These are phyloP conservation scores for Sabellastarte sp. DNA, from an alignment of 2,888 invertebrate genomes.

Conservation along the genomic window DNA sequence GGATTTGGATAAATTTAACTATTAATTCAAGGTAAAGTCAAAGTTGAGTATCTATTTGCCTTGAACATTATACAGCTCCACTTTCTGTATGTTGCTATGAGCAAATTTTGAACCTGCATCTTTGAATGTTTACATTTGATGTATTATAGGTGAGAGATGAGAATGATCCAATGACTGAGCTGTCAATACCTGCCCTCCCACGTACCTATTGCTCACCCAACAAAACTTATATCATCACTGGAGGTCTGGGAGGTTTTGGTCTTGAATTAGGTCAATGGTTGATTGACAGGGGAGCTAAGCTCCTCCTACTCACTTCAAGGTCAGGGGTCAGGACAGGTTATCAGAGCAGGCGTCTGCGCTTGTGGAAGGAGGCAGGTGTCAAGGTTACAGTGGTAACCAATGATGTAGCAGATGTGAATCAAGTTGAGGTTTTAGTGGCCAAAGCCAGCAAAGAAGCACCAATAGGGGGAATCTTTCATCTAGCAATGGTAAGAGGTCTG, in stretches of 20 bases:
- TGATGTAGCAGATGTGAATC: constrained; percentile 71
- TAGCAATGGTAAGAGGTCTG: constrained; percentile 77
- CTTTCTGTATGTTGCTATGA: background rate
- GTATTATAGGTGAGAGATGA: background rate
- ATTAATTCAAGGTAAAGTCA: too few relatives aligned
- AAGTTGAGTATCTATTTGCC: too few relatives aligned
- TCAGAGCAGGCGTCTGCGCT: constrained; percentile 71
- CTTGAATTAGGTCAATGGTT: constrained; percentile 74
- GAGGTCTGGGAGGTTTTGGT: constrained; percentile 95
- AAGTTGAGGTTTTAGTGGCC: constrained; percentile 71
- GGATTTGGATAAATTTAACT: too few relatives aligned
- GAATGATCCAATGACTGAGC: background rate
- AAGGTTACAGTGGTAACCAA: constrained; percentile 70
- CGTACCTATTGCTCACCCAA: constrained; percentile 72
- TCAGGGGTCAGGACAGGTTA: constrained; percentile 79
- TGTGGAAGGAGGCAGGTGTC: constrained; percentile 65
- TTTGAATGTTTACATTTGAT: background rate
- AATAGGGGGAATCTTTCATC: constrained; percentile 87
- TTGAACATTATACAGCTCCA: too few relatives aligned
- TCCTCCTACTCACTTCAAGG: constrained; percentile 83
- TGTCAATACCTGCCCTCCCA: constrained; percentile 69
- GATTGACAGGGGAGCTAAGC: constrained; percentile 79
- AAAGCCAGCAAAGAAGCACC: constrained; percentile 68
- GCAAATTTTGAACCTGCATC: background rate
- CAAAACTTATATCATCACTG: constrained; percentile 66